Base-by-base conservation (phyloP, 2,113 vertebrate genomes). In the Murina feae region DNA sequence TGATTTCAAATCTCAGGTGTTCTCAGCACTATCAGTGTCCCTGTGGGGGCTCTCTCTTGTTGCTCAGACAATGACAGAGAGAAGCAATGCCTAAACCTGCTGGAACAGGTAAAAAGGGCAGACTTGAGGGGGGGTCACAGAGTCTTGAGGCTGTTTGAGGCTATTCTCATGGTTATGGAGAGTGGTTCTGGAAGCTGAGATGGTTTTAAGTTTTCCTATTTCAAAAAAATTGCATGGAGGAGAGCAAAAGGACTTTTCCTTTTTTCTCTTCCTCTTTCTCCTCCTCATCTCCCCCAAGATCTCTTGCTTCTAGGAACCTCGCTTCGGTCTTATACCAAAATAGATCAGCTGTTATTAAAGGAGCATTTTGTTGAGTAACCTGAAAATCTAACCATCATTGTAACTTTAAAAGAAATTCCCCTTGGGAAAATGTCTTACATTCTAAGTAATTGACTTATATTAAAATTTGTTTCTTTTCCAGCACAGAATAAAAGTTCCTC, bases 341-440 rank as follows among this genome's bases (percentile, higher is more conserved):
- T 58, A 51, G 42, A 58, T 53, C 32, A 44, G 9, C 17, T 58
- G 32, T 65, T 86, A 63, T 60, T 87, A 92, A 87, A 91, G 18
- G 37, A 83, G 9, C 1, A 25, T 55, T 94, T 78, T 42, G 18
- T 18, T 84, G 44, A 86, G 30, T 53, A 80, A 30, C 53, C 30
- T 83, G 11, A 51, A 86, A 80, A 71, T 39, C 25, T 49, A 91
- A 37, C 28, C 6, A 87, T 6, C 25, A 49, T 85, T 80, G 35
- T 9, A 47, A 44, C 9, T 84, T 63, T 30, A 66, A 66, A 66
- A 60, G 11, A 20, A 11, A n/a, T 49, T 49, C 11, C 4, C 63
- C 32, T 39, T 58, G 10, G 35, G 37, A 86, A 75, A 32, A 89
- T 69, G n/a, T 92, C 9, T 78, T 85, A 88, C 81, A 32, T 85